Conservation (phyloP, 2,888 invertebrate species). For the Oligia fasciuncula region DNA sequence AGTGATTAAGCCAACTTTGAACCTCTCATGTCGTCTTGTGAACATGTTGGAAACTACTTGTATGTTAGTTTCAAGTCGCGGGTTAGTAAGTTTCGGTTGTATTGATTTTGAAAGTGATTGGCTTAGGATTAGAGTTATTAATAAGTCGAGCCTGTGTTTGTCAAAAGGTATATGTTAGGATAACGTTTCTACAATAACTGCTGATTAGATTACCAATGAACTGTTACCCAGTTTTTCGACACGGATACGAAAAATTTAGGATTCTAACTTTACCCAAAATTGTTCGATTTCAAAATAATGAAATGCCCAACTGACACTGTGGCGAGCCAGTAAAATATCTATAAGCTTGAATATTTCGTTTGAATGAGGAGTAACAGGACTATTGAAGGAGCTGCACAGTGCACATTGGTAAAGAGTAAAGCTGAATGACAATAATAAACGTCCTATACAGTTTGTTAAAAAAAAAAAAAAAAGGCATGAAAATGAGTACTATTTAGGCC, state of each 20-base stretch:
- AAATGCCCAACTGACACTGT: neutral
- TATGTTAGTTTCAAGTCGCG: constrained; percentile 38
- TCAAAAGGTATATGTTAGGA: neutral
- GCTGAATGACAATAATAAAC: neutral
- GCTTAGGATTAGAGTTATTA: constrained; percentile 43
- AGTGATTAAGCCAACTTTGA: constrained; percentile 68
- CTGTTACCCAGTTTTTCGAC: neutral
- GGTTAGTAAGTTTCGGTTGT: constrained; percentile 25
- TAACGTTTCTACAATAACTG: neutral
- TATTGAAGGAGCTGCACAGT: neutral
- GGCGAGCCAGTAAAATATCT: neutral
- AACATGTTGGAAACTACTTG: constrained; percentile 47
- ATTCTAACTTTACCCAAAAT: neutral
- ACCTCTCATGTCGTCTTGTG: constrained; percentile 55
- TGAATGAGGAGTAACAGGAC: neutral
- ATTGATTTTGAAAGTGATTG: constrained; percentile 52
- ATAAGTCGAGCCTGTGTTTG: neutral
- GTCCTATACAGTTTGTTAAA: neutral
- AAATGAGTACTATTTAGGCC: neutral
- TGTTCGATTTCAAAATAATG: too few relatives aligned
- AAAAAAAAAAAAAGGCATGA: too few relatives aligned
- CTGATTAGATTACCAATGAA: neutral
- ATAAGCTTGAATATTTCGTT: neutral
- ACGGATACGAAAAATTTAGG: neutral
- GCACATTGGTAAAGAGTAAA: neutral